phyloP scores from a whole-genome alignment of 2,888 invertebrate species.

The Megalurothrips usitatus region DNA sequence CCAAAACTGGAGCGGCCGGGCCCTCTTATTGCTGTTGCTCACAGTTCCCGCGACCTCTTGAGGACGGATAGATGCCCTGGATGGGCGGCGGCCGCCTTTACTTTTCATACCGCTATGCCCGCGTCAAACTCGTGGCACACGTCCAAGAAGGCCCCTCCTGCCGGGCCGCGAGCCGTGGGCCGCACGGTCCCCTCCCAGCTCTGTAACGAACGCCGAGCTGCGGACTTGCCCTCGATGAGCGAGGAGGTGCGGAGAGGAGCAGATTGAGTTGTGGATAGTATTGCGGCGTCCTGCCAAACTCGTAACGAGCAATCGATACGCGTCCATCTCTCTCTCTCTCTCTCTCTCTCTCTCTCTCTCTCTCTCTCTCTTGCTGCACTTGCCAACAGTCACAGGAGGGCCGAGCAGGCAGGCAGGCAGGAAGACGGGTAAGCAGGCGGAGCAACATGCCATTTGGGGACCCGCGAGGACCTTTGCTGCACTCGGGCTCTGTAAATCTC shows the following conservation, averaged over 20 bases:
- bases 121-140: no score
- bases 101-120: no score
- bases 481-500: no score
- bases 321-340: background rate
- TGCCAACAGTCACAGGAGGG: background rate
- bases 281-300: background rate
- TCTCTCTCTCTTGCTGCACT: background rate
- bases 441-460: no score
- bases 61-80: background rate
- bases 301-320: background rate
- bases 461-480: no score
- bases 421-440: no score
- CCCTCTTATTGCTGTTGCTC: background rate
- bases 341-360: background rate
- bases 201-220: background rate
- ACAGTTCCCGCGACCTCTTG: background rate
- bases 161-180: no score
- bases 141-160: no score
- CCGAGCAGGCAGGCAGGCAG: background rate
- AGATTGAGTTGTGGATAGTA: conserved; percentile 9
- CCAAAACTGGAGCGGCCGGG: no score
- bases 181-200: background rate
- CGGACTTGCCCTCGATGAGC: background rate
- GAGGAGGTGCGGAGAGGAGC: conserved; percentile 6
- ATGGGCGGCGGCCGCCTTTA: background rate